Base-by-base conservation (phyloP, 2,113 vertebrate species). In the Neogobius melanostomus region DNA sequence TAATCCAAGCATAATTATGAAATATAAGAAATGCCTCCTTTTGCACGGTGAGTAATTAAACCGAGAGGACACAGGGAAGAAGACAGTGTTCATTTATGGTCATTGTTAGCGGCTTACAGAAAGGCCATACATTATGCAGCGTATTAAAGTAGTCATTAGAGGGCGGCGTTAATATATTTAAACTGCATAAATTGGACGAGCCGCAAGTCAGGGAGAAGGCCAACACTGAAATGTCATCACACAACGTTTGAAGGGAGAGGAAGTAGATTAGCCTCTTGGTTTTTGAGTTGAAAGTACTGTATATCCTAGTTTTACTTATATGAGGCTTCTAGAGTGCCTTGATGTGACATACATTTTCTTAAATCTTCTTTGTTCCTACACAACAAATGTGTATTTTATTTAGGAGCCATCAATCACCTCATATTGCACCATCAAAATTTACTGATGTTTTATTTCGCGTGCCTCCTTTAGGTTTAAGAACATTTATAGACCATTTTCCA, bases 121-220 rank as follows among this genome's bases (percentile, higher is more conserved):
- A 42, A 43, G 66, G 7, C 67, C 21, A 64, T 64, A 71, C 56
- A 71, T 74, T 71, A 72, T 48, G 43, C 66, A 16, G 71, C 44
- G 49, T 78, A 78, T 66, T 66, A 79, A 79, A 77, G 11, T 69
- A 74, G 72, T 83, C 79, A 76, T 83, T 81, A 81, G 61, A 53
- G 66, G 11, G 50, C 56, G 48, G 17, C 17, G 8, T 45, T 9
- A 15, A 68, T 67, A 47, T 66, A 42, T 65, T 51, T 8, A 16
- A 56, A 45, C 28, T 57, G 16, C 53, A 44, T 66, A 66, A 82
- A 72, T 63, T 57, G 52, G 76, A 69, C 11, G 28, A 52, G 62
- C 0, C 5, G 16, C 65, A 21, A 42, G 71, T 44, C 61, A 72
- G 64, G 64, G 67, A 81, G 48, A 61, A 43, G 68, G 50, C 57